Evolutionary conservation across 2,797 vertebrate genomes (phyloP).

Genomic region (Manis pentadactyla): DNA sequence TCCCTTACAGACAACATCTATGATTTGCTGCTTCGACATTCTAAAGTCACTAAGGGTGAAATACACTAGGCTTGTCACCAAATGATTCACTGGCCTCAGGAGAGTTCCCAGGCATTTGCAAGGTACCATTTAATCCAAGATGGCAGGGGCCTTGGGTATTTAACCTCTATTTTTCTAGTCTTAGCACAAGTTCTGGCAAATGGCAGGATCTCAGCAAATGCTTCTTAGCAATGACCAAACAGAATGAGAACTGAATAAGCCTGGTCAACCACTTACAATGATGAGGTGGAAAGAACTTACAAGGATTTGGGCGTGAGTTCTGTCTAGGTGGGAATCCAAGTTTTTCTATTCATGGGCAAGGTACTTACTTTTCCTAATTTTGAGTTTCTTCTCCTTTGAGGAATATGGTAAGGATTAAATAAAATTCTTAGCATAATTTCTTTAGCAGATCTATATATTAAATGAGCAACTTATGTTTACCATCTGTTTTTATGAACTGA

Average conservation of each 20-base stretch:
- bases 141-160: background rate
- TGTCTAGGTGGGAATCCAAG: background rate
- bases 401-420: background rate
- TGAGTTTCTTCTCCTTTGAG: background rate
- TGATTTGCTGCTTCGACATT: background rate
- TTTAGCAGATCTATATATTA: background rate
- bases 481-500: background rate
- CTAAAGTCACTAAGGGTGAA: background rate
- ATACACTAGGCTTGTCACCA: background rate
- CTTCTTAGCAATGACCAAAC: background rate
- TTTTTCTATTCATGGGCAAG: background rate
- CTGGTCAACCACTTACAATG: background rate
- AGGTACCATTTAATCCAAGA: background rate
- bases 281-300: background rate
- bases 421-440: background rate
- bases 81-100: background rate
- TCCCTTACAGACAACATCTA: background rate
- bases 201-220: background rate
- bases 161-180: background rate
- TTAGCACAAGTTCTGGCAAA: background rate
- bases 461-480: background rate
- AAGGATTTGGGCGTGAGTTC: background rate
- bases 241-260: background rate
- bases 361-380: background rate
- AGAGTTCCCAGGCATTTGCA: background rate